These are phyloP conservation scores for Toxonevra muliebris DNA, from an alignment of 2,888 invertebrate species.

Conservation along the genomic window DNA sequence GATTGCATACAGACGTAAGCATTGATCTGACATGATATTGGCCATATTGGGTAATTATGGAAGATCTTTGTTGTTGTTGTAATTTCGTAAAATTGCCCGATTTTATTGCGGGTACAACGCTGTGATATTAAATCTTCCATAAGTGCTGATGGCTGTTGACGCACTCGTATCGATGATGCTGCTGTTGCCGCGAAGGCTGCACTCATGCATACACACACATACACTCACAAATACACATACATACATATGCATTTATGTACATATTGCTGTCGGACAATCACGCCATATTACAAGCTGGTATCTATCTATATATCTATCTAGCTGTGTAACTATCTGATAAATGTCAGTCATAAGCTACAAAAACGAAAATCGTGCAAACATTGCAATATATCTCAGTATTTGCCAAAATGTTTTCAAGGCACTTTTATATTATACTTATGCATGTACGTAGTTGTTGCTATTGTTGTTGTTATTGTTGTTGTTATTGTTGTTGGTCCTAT, in stretches of 20 bases:
- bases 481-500: slow-evolving; percentile 8
- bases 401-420: slow-evolving; percentile 19
- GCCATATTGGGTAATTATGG: too few species aligned
- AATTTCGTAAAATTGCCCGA: neutral
- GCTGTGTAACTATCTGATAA: slow-evolving; percentile 34
- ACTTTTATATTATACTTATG: slow-evolving; percentile 18
- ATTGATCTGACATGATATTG: too few species aligned
- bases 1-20: too few species aligned
- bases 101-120: neutral
- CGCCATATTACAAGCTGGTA: too few species aligned
- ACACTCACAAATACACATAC: too few species aligned
- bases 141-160: too few species aligned
- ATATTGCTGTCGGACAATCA: neutral
- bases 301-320: neutral
- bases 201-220: too few species aligned
- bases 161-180: too few species aligned
- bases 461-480: neutral
- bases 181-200: too few species aligned
- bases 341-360: slow-evolving; percentile 39
- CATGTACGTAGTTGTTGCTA: neutral
- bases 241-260: neutral
- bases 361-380: slow-evolving; percentile 38
- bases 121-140: too few species aligned
- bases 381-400: slow-evolving; percentile 31
- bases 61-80: neutral